Conservation (phyloP, 2,888 invertebrate species). For the Anticlea derivata region DNA sequence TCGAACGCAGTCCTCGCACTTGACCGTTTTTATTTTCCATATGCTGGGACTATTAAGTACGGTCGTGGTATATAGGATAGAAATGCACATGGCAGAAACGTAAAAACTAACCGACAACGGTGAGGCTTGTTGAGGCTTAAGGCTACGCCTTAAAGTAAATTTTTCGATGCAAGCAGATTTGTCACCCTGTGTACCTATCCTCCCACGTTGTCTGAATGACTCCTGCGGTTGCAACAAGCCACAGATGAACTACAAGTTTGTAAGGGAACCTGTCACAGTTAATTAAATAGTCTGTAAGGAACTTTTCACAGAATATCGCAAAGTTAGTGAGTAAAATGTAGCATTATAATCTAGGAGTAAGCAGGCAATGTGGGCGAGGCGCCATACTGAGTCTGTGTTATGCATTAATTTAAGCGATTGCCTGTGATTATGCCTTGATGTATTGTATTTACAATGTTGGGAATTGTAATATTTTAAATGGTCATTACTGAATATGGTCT, state of each 20-base stretch:
- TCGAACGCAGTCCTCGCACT: too few relatives aligned
- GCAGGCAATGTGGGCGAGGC: slow-evolving; percentile 46
- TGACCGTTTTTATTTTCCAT: too few relatives aligned
- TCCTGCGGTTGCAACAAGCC: slow-evolving; percentile 17
- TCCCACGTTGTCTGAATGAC: slow-evolving; percentile 40
- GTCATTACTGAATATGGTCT: slow-evolving; percentile 5
- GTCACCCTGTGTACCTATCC: slow-evolving; percentile 6
- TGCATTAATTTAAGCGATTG: slow-evolving; percentile 40
- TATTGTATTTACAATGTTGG: slow-evolving; percentile 19
- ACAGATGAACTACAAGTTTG: background rate
- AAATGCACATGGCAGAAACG: too few relatives aligned
- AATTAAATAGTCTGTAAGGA: slow-evolving; percentile 3
- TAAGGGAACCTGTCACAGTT: slow-evolving; percentile 2
- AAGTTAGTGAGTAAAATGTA: slow-evolving; percentile 5
- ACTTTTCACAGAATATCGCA: slow-evolving; percentile 1
- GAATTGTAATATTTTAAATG: slow-evolving; percentile 21
- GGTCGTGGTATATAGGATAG: too few relatives aligned
- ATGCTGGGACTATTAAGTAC: too few relatives aligned
- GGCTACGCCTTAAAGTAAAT: background rate
- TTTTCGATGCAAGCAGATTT: background rate
- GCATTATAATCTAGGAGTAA: background rate
- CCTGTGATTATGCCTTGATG: slow-evolving; percentile 45
- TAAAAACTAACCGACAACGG: too few relatives aligned
- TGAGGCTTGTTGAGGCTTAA: too few relatives aligned
- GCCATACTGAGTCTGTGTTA: slow-evolving; percentile 39